phyloP scores from a whole-genome alignment of 1,140 invertebrate species.

The Pantala flavescens region DNA sequence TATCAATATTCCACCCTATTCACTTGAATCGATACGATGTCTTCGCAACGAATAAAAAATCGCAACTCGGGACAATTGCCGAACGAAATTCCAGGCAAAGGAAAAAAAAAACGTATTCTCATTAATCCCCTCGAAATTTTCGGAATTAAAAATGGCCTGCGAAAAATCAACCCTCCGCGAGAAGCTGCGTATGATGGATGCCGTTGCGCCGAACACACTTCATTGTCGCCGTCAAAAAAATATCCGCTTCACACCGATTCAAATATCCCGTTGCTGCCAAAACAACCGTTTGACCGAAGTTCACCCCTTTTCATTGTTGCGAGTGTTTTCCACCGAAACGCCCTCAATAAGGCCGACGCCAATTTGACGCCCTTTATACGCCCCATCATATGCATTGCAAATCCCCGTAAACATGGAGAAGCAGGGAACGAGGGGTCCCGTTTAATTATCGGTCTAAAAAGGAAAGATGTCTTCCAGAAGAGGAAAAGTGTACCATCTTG shows the following conservation, averaged over 20 bases:
- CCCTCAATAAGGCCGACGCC: not conserved
- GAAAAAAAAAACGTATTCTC: no score
- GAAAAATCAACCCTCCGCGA: not conserved
- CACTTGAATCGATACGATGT: no score
- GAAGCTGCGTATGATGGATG: not conserved
- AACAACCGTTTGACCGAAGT: not conserved
- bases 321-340: not conserved
- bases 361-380: not conserved
- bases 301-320: slow-evolving; percentile 1
- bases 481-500: no score
- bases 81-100: no score
- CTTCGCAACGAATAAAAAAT: no score
- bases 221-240: slow-evolving; percentile 5
- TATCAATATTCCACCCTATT: no score
- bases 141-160: no score
- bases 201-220: not conserved
- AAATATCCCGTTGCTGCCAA: not conserved
- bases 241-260: not conserved
- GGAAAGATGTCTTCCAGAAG: not conserved
- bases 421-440: not conserved
- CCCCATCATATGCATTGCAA: not conserved
- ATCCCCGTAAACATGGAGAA: not conserved
- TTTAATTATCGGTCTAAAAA: no score
- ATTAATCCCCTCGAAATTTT: no score
- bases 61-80: no score